phyloP scores from a whole-genome alignment of 1,140 invertebrate genomes.

The Drosophila tropicalis region DNA sequence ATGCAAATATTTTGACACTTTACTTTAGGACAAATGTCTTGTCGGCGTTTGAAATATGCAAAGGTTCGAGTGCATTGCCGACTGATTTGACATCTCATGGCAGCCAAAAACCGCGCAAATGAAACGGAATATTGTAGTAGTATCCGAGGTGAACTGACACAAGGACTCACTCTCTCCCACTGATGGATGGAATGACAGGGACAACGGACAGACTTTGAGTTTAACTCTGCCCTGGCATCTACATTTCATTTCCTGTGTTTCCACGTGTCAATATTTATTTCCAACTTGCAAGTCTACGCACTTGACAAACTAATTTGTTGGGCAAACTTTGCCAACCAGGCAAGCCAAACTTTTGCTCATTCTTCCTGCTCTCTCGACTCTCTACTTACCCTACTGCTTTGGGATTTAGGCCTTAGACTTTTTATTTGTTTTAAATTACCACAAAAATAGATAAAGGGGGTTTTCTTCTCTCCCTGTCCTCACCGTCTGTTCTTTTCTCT shows the following conservation, averaged over 20 bases:
- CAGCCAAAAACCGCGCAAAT: constrained; percentile 56
- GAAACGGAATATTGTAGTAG: constrained; percentile 64
- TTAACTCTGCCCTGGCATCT: constrained; percentile 32
- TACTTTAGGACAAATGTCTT: constrained; percentile 55
- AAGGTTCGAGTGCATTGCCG: constrained; percentile 25
- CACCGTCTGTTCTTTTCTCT: background rate
- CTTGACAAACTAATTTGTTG: constrained; percentile 80
- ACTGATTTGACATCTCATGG: constrained; percentile 27
- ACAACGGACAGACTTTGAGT: constrained; percentile 10
- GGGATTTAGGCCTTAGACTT: constrained; percentile 41
- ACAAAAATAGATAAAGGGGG: constrained; percentile 76
- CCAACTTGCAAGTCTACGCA: constrained; percentile 54
- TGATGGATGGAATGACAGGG: constrained; percentile 1
- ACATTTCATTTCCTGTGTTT: constrained; percentile 74
- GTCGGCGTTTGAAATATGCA: constrained; percentile 59
- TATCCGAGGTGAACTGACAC: constrained; percentile 2
- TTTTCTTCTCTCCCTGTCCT: constrained; percentile 28
- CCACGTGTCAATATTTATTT: constrained; percentile 48
- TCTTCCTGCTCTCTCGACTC: background rate
- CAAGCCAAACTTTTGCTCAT: constrained; percentile 26
- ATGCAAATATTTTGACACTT: constrained; percentile 78
- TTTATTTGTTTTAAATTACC: constrained; percentile 82
- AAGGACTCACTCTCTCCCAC: background rate
- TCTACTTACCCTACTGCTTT: constrained; percentile 13
- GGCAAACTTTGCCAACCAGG: constrained; percentile 60